These are phyloP conservation scores for Mesoclemmys tuberculata DNA, from an alignment of 2,113 vertebrate genomes.

Conservation along the genomic window DNA sequence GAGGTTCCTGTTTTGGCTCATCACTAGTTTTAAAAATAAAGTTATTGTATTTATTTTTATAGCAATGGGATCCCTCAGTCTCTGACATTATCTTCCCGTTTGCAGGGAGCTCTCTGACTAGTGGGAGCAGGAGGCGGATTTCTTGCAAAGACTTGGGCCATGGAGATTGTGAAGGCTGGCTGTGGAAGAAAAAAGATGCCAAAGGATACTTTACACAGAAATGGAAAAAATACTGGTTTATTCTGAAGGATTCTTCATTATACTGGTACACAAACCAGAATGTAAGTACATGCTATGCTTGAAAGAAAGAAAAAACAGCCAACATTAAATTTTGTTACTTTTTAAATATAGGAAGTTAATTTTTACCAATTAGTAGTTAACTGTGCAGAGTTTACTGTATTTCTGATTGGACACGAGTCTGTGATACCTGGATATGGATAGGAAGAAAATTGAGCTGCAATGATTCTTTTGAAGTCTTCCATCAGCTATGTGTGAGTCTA, in stretches of 20 bases:
- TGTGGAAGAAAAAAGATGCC: conserved; percentile 93
- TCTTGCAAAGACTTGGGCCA: conserved; percentile 92
- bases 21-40: background rate
- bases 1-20: background rate
- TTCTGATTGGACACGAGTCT: background rate
- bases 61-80: background rate
- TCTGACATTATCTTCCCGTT: background rate
- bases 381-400: background rate
- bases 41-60: background rate
- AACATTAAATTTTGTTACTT: background rate
- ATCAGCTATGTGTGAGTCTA: background rate
- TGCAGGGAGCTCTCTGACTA: conserved; percentile 82
- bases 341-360: background rate
- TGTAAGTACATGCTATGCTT: conserved; percentile 71
- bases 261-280: conserved; percentile 97
- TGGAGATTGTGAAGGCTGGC: conserved; percentile 91
- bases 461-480: background rate
- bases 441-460: background rate
- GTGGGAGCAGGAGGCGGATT: conserved; percentile 88
- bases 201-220: conserved; percentile 93
- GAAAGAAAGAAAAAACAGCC: background rate
- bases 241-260: conserved; percentile 90
- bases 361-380: background rate
- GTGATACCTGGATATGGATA: background rate
- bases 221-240: conserved; percentile 95